Percentiles rank a stretch among this genome's conserved stretches.
These are phyloP conservation scores for Scaptodrosophila latifasciaeformis DNA, from an alignment of 2,888 invertebrate species.

Conservation along the genomic window DNA sequence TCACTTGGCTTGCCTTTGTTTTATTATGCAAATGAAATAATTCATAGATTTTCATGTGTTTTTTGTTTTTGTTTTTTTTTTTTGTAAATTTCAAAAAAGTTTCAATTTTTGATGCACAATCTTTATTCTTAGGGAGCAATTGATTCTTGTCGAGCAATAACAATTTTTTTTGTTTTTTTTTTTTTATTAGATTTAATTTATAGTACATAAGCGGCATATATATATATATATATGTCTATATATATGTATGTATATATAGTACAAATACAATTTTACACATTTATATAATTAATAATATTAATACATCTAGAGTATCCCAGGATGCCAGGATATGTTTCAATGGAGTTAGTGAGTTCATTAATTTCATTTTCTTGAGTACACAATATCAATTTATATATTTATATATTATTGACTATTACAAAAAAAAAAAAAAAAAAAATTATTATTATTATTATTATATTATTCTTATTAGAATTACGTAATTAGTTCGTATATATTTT, in stretches of 20 bases:
- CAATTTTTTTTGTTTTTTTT: not conserved
- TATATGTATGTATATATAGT: not conserved
- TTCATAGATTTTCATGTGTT: not conserved
- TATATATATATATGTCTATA: conserved; percentile 12
- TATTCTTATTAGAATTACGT: conserved; percentile 8
- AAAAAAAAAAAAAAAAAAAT: too few species aligned
- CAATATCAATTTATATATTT: conserved; percentile 26
- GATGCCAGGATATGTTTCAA: not conserved
- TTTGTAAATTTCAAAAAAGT: conserved; percentile 30
- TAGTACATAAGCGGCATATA: too few species aligned
- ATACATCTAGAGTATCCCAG: conserved; percentile 18
- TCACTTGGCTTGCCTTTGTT: conserved; percentile 10
- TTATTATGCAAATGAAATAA: conserved; percentile 38
- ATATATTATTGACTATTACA: conserved; percentile 57
- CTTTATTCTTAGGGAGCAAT: conserved; percentile 46
- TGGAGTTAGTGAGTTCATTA: not conserved
- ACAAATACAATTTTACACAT: too few species aligned
- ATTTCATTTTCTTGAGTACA: not conserved
- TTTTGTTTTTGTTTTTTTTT: conserved; percentile 10
- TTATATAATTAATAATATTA: too few species aligned
- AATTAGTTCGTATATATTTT: conserved; percentile 11
- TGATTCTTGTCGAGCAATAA: not conserved
- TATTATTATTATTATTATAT: conserved; percentile 14
- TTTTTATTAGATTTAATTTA: not conserved
- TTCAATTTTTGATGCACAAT: conserved; percentile 49